phyloP scores from a whole-genome alignment of 2,797 vertebrate genomes.

The Catostomus latipinnis region DNA sequence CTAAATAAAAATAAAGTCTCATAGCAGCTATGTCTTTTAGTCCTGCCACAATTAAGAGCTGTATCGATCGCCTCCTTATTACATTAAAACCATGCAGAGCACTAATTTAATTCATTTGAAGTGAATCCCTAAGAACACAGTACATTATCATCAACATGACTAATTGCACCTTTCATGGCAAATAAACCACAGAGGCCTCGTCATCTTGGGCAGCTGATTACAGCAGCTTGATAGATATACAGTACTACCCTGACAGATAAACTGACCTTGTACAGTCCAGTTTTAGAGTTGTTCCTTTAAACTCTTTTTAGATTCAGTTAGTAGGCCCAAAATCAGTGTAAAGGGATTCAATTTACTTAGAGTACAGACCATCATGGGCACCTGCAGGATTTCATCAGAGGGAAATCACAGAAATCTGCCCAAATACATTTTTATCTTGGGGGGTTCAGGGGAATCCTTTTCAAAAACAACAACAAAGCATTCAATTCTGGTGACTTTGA shows the following conservation, averaged over 20 bases:
- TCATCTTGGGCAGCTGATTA: slow-evolving; percentile 16
- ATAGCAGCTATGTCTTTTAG: slow-evolving; percentile 8
- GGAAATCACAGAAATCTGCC: no score
- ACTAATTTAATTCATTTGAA: slow-evolving; percentile 48
- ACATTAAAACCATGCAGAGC: slow-evolving; percentile 32
- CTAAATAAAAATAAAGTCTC: slow-evolving; percentile 41
- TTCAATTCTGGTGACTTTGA: no score
- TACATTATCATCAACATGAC: slow-evolving; percentile 49
- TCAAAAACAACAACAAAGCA: no score
- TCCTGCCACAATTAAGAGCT: slow-evolving; percentile 39
- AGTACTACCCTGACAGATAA: background rate
- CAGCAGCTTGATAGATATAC: slow-evolving; percentile 10
- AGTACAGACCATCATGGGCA: background rate
- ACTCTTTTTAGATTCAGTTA: background rate
- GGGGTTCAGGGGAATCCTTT: no score
- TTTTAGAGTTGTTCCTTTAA: slow-evolving; percentile 4
- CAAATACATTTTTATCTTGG: no score
- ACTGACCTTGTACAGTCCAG: background rate
- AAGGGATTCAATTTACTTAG: background rate
- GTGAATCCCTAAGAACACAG: slow-evolving; percentile 44
- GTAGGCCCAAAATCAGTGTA: background rate
- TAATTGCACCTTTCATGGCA: slow-evolving; percentile 23
- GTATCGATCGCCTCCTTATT: slow-evolving; percentile 45
- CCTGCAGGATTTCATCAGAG: no score
- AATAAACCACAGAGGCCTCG: slow-evolving; percentile 25